Percentiles rank a stretch among this genome's conserved stretches.
phyloP scores from a whole-genome alignment of 1,140 invertebrate species.

The Plutomurus gul region DNA sequence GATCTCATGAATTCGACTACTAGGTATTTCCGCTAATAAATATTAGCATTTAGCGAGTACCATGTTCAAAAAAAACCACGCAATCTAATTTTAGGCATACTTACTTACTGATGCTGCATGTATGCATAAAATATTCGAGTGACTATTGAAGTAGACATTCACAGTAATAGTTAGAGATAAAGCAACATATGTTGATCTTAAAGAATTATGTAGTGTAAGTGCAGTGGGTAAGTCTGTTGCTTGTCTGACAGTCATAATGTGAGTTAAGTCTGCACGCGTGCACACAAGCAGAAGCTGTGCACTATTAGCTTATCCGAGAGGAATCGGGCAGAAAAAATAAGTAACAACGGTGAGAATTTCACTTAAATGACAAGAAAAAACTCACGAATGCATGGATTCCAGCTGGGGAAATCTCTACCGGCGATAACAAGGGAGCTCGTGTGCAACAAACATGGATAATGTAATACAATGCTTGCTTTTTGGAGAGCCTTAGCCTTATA shows the following conservation, averaged over 20 bases:
- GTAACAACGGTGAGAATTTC: slow-evolving; percentile 8
- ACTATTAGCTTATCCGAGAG: too few relatives aligned
- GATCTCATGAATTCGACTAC: neutral
- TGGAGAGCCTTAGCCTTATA: neutral
- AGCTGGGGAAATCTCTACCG: slow-evolving; percentile 11
- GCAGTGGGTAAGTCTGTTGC: too few relatives aligned
- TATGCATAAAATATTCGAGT: too few relatives aligned
- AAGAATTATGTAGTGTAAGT: slow-evolving; percentile 13
- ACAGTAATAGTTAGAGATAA: neutral
- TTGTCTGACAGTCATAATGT: too few relatives aligned
- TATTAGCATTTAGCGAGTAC: too few relatives aligned
- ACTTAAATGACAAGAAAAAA: slow-evolving; percentile 25
- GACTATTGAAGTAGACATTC: neutral
- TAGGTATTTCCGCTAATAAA: too few relatives aligned
- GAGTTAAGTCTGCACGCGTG: too few relatives aligned
- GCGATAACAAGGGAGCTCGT: neutral
- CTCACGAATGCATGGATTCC: too few relatives aligned
- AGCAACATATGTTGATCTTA: neutral
- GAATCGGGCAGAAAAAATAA: neutral
- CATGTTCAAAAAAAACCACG: too few relatives aligned
- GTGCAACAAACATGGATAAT: neutral
- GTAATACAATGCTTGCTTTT: neutral
- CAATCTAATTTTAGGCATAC: neutral
- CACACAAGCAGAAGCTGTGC: too few relatives aligned
- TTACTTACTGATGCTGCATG: too few relatives aligned